phyloP scores from a whole-genome alignment of 2,113 vertebrate genomes.

The Calidris pugnax region DNA sequence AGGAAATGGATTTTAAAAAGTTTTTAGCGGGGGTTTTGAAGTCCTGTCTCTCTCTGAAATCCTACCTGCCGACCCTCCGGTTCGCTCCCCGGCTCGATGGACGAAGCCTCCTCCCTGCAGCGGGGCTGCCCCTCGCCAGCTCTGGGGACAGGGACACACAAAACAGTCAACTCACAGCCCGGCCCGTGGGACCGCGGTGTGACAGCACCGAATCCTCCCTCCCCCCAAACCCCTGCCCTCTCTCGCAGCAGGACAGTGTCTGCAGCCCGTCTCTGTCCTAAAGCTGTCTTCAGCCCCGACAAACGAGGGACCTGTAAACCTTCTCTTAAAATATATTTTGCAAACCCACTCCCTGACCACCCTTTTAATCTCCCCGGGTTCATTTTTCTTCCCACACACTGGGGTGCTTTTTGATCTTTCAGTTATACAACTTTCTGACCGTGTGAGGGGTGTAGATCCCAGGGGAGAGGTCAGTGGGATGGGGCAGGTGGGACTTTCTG shows the following conservation, averaged over 20 bases:
- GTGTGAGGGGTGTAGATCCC: neutral
- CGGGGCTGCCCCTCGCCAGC: neutral
- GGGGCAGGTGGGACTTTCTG: neutral
- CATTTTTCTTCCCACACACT: neutral
- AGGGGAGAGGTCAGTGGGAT: constrained; percentile 27
- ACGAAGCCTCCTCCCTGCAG: neutral
- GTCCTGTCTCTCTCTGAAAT: neutral
- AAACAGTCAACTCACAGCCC: neutral
- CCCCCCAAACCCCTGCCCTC: neutral
- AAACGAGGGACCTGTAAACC: neutral
- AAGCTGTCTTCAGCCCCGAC: fast-evolving
- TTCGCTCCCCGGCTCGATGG: too few species aligned
- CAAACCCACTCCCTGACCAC: neutral
- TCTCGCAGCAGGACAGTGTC: neutral
- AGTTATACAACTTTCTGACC: neutral
- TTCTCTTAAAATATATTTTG: neutral
- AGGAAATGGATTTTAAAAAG: neutral
- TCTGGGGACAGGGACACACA: neutral
- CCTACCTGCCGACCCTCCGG: neutral
- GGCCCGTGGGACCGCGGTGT: neutral
- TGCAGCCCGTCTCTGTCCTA: neutral
- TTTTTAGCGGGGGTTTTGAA: constrained; percentile 6
- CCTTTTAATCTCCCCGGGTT: neutral
- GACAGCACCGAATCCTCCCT: neutral
- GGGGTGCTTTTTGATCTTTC: neutral